Evolutionary conservation across 1,140 invertebrate species (phyloP).

Genomic region (Colletes latitarsis): DNA sequence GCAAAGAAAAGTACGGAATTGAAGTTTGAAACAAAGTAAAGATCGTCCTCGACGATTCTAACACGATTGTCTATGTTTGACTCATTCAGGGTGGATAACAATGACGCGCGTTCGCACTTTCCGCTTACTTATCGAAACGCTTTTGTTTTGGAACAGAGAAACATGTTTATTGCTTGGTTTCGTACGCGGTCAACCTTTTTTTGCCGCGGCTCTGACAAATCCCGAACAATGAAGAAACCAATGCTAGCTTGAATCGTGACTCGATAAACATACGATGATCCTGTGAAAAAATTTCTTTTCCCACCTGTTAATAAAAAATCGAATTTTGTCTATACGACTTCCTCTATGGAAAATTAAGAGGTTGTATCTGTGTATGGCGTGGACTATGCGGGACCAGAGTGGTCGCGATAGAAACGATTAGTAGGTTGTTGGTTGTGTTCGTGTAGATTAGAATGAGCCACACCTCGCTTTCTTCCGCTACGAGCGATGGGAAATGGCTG

Average conservation of each 20-base stretch:
- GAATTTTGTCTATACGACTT: too few species aligned
- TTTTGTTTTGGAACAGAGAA: slow-evolving; percentile 19
- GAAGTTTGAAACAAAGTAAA: background rate
- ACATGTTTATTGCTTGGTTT: background rate
- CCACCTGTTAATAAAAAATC: too few species aligned
- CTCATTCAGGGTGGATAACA: slow-evolving; percentile 52
- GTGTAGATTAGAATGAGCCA: too few species aligned
- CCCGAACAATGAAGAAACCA: background rate
- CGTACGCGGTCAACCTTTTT: background rate
- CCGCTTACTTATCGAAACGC: slow-evolving; percentile 66
- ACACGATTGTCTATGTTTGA: slow-evolving; percentile 28
- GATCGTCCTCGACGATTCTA: background rate
- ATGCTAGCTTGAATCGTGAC: too few species aligned
- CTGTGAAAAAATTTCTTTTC: too few species aligned
- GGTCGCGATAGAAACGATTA: too few species aligned
- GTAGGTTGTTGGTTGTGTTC: too few species aligned
- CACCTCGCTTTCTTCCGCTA: too few species aligned
- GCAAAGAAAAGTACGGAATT: background rate
- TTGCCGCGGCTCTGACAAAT: background rate
- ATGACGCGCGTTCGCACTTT: slow-evolving; percentile 65
- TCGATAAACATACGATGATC: too few species aligned
- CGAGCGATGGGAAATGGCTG: background rate
- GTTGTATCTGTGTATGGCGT: too few species aligned
- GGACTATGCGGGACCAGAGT: too few species aligned
- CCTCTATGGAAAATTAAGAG: too few species aligned